phyloP scores from a whole-genome alignment of 2,888 invertebrate species.

The Oscheius sp. region DNA sequence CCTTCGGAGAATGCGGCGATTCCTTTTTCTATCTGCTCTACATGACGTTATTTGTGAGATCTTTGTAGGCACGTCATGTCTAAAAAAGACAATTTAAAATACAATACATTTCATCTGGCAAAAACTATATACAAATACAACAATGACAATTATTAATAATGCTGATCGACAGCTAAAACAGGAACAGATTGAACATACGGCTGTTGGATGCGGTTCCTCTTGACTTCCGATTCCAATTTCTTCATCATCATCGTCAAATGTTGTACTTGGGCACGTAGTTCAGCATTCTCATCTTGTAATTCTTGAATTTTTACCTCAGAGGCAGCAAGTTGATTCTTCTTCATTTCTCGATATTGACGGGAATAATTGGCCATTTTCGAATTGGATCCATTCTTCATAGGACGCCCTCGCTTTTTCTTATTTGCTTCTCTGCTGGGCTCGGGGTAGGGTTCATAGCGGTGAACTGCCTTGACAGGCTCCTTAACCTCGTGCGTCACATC shows the following conservation, averaged over 20 bases:
- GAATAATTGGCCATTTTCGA: constrained; percentile 63
- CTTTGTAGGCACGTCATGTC: constrained; percentile 18
- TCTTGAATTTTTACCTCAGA: constrained; percentile 37
- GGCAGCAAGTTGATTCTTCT: constrained; percentile 52
- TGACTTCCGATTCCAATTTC: constrained; percentile 9
- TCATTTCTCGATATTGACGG: constrained; percentile 61
- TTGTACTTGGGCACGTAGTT: constrained; percentile 9
- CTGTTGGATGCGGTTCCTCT: not conserved
- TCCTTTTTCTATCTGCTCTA: constrained; percentile 10
- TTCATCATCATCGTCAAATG: not conserved
- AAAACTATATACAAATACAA: constrained; percentile 10
- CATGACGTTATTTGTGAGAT: constrained; percentile 7
- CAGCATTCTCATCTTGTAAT: constrained; percentile 42
- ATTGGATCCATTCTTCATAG: constrained; percentile 47
- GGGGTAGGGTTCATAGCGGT: constrained; percentile 12
- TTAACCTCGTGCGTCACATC: constrained; percentile 6
- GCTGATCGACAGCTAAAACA: constrained; percentile 1
- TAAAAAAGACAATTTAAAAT: constrained; percentile 17
- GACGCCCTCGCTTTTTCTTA: constrained; percentile 46
- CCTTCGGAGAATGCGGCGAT: constrained; percentile 15
- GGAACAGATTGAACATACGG: not conserved
- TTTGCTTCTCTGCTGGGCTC: not conserved
- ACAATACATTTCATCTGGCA: not conserved
- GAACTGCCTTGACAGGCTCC: not conserved
- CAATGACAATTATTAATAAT: not conserved